Base-by-base conservation (phyloP, 2,888 invertebrate genomes). In the Macrosoma leucophasiata region DNA sequence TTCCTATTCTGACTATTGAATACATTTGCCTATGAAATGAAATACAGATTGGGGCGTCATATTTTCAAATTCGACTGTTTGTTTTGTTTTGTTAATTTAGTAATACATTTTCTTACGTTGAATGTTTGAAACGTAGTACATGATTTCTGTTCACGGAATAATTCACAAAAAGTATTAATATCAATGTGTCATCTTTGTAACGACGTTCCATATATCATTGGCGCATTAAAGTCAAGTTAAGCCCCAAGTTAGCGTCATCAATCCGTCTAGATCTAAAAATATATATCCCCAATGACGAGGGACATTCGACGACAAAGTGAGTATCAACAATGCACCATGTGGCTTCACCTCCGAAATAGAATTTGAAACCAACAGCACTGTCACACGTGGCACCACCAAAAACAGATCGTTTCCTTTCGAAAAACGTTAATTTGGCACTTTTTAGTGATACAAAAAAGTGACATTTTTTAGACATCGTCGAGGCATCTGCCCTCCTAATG, bases 351-450 rank as follows among this genome's bases (percentile, higher is more conserved):
- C 65, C 50, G 52, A 74, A 81, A 81, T 78, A 76, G 75, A 76
- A 63, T 48, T 55, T 60, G 64, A 64, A 63, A 58, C 62, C 62
- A 60, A 60, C 62, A 49, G 45, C 56, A 51, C 58, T 65, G 68
- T 76, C 78, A 79, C 82, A 84, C 81, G 78, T 82, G 82, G 78
- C 73, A 63, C 57, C 52, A 60, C 67, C 63, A 66, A 75, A 78
- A 81, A 82, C 81, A 75, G 77, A 82, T 81, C 70, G 78, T 77
- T 82, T 82, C 82, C 82, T 82, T 74, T 81, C n/a, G n/a, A 81
- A 82, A 81, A 74, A 79, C 37, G 78, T 78, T 81, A 81, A 84
- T 82, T 79, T 79, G 73, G 62, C 71, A 58, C 65, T 82, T 82
- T 82, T 81, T 82, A n/a, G 66, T 76, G 57, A 48, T 56, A 75